These are phyloP conservation scores for Eilema griseolum DNA, from an alignment of 2,888 invertebrate genomes.

Conservation along the genomic window DNA sequence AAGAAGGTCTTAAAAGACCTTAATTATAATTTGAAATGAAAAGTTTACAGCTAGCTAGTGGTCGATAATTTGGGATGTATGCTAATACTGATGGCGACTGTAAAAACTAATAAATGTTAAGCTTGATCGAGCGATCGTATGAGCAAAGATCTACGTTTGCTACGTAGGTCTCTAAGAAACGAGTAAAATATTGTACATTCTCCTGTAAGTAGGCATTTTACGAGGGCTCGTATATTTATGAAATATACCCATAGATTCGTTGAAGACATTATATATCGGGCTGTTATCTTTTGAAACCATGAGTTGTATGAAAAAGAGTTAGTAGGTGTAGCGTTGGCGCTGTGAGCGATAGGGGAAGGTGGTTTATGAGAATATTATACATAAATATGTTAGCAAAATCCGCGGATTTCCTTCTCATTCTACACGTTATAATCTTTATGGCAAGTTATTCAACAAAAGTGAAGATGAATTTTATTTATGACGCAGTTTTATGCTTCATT, in stretches of 20 bases:
- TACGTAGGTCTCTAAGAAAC: neutral
- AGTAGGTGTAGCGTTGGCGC: slow-evolving; percentile 18
- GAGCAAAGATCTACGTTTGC: no score
- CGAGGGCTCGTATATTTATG: neutral
- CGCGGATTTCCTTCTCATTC: slow-evolving; percentile 15
- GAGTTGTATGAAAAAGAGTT: slow-evolving; percentile 16
- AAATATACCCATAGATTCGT: slow-evolving; percentile 7
- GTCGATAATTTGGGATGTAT: no score
- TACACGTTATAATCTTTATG: neutral
- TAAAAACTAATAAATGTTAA: neutral
- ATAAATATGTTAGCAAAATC: slow-evolving; percentile 22
- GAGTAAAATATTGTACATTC: neutral
- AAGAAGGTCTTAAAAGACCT: no score
- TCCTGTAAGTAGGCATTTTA: neutral
- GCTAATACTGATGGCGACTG: neutral
- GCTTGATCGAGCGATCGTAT: neutral
- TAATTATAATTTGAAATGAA: no score
- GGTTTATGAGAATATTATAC: slow-evolving; percentile 43
- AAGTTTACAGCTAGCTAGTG: no score
- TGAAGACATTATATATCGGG: slow-evolving; percentile 8
- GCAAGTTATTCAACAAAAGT: slow-evolving; percentile 5
- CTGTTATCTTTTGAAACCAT: slow-evolving; percentile 24
- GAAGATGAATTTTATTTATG: slow-evolving; percentile 1
- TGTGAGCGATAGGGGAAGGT: slow-evolving; percentile 30
- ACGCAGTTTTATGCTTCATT: neutral